Base-by-base conservation (phyloP, 2,113 vertebrate species). In the Todiramphus saurophagus region DNA sequence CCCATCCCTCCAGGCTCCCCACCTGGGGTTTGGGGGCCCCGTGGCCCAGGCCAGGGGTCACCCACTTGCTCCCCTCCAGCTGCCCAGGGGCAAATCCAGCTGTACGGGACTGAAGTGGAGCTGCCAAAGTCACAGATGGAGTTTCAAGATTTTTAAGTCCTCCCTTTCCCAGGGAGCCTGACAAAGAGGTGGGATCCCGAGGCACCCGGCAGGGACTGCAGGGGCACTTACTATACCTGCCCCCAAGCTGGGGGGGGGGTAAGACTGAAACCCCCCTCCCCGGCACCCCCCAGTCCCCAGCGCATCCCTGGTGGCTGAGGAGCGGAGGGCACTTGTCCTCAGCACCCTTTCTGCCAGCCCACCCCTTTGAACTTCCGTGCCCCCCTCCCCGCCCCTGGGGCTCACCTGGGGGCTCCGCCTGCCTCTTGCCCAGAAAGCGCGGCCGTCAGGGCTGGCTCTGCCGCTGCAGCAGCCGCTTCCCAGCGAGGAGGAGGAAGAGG, bases 391-490 rank as follows among this genome's bases (percentile, higher is more conserved):
- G 39, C 39, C 62, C 86, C 86, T 76, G 90, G 48, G 48, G 77
- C 96, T 95, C 90, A 93, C 96, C 95, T 93, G 66, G 41, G 83
- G 84, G 69, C 66, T 95, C 79, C 87, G 13, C 67, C 89, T 51
- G 91, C 46, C 66, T 25, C 59, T 13, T 17, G 37, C 28, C 56
- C 30, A 37, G 79, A 39, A 7, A 53, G 37, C 39, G 59, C 48
- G 75, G 43, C 87, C 50, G 83, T 95, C 95, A 95, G 27, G 80
- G 90, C 77, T 67, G 91, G 33, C 21, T 41, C 80, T 77, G 82
- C 89, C 63, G 62, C 92, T 94, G 94, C 94, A 74, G 93, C 95
- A 93, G 87, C 83, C 89, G 69, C 94, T 96, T 51, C 66, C 81
- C 93, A 48, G 73, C 48, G 25, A 84, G 86, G 75, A 95, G 69